phyloP scores from a whole-genome alignment of 2,888 invertebrate genomes.

The Campaea margaritaria region DNA sequence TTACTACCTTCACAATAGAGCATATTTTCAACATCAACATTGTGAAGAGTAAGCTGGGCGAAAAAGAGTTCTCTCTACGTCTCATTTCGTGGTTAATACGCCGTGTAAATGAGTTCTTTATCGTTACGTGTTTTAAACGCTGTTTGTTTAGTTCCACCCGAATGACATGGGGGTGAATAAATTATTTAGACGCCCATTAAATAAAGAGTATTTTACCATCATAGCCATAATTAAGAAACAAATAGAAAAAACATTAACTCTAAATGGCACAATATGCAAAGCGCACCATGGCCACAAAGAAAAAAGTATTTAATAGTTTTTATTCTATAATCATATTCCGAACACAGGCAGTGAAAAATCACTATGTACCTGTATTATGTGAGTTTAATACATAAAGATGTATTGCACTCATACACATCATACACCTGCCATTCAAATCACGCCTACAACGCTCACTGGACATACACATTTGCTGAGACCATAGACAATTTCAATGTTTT shows the following conservation, averaged over 20 bases:
- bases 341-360: background rate
- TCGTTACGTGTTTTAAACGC: slow-evolving; percentile 62
- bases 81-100: slow-evolving; percentile 79
- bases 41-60: slow-evolving; percentile 42
- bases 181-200: slow-evolving; percentile 51
- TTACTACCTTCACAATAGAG: slow-evolving; percentile 6
- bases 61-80: slow-evolving; percentile 67
- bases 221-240: too few species aligned
- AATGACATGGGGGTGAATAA: slow-evolving; percentile 74
- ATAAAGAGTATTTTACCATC: background rate
- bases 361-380: slow-evolving; percentile 24
- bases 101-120: slow-evolving; percentile 84
- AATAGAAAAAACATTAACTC: too few species aligned
- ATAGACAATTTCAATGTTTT: slow-evolving; percentile 20
- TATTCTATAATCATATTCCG: background rate
- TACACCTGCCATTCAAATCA: slow-evolving; percentile 77
- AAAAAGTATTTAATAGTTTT: too few species aligned
- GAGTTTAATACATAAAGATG: slow-evolving; percentile 58
- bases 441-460: slow-evolving; percentile 61
- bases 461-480: slow-evolving; percentile 16
- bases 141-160: slow-evolving; percentile 72
- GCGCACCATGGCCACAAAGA: too few species aligned
- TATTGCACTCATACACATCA: slow-evolving; percentile 54
- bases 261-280: too few species aligned
- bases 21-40: slow-evolving; percentile 29